Conservation (phyloP, 2,113 vertebrate species). For the Lophochroa leadbeateri region DNA sequence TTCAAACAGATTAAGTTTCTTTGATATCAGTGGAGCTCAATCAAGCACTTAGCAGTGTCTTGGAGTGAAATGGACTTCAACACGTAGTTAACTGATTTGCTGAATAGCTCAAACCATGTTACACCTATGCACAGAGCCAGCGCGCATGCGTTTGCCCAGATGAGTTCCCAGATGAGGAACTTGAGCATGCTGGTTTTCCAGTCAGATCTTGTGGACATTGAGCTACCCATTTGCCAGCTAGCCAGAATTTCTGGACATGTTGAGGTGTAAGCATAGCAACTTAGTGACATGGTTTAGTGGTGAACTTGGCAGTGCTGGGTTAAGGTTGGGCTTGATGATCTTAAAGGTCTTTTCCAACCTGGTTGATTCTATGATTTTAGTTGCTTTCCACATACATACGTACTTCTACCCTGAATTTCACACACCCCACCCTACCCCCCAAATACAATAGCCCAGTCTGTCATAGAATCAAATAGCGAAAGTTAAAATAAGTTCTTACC, state of each 20-base stretch:
- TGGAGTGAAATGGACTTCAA: not conserved
- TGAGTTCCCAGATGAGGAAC: not conserved
- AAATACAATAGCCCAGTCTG: not conserved
- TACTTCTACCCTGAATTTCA: not conserved
- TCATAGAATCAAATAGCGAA: not conserved
- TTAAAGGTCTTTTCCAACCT: not conserved
- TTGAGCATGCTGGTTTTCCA: not conserved
- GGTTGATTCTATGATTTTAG: not conserved
- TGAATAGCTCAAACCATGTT: not conserved
- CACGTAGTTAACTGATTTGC: not conserved
- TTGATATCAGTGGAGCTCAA: not conserved
- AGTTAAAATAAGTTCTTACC: constrained; percentile 72
- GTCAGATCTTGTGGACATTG: not conserved
- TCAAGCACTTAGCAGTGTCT: not conserved
- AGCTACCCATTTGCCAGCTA: not conserved
- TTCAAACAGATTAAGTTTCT: constrained; percentile 47
- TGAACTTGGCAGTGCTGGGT: not conserved
- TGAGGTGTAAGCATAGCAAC: not conserved
- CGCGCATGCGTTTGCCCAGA: fast-evolving
- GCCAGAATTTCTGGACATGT: not conserved
- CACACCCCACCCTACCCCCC: not conserved
- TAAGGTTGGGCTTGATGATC: not conserved
- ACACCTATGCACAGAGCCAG: not conserved
- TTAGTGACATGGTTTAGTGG: not conserved
- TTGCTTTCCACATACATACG: not conserved